Conservation (phyloP, 2,113 vertebrate genomes). For the Eupsittula cactorum region DNA sequence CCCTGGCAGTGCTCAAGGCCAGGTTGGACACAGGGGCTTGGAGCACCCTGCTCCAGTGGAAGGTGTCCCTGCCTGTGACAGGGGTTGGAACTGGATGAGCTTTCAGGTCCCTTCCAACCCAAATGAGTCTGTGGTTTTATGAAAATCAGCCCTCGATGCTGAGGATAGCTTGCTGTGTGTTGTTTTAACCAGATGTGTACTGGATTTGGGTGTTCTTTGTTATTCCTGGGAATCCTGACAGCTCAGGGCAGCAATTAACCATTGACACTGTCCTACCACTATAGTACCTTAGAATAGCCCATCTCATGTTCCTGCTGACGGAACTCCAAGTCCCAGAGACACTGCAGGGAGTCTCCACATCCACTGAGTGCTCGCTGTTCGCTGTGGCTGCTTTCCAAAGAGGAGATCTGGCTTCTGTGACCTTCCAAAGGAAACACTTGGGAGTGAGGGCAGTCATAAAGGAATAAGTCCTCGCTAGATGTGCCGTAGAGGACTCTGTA, state of each 20-base stretch:
- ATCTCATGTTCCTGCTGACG: constrained; percentile 77
- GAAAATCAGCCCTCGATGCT: neutral
- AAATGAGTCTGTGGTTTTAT: neutral
- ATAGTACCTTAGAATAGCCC: constrained; percentile 79
- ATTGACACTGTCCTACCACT: accelerated
- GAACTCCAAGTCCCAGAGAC: constrained; percentile 79
- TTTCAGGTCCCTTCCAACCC: neutral
- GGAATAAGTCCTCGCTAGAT: constrained; percentile 56
- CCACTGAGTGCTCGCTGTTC: constrained; percentile 76
- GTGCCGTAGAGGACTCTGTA: constrained; percentile 73
- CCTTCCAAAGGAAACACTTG: constrained; percentile 65
- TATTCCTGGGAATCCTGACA: neutral
- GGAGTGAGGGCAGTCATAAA: constrained; percentile 55
- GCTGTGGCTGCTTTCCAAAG: constrained; percentile 74
- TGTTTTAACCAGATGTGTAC: neutral
- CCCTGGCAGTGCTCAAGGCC: too few species aligned
- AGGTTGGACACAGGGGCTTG: neutral
- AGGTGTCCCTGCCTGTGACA: neutral
- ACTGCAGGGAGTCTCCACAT: constrained; percentile 75
- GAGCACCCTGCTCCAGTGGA: neutral
- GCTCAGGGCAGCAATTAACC: neutral
- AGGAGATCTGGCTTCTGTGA: constrained; percentile 74
- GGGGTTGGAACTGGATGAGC: neutral
- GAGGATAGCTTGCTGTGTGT: neutral
- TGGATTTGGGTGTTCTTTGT: neutral